Conservation (phyloP, 1,140 invertebrate genomes). For the Chlorops oryzae region DNA sequence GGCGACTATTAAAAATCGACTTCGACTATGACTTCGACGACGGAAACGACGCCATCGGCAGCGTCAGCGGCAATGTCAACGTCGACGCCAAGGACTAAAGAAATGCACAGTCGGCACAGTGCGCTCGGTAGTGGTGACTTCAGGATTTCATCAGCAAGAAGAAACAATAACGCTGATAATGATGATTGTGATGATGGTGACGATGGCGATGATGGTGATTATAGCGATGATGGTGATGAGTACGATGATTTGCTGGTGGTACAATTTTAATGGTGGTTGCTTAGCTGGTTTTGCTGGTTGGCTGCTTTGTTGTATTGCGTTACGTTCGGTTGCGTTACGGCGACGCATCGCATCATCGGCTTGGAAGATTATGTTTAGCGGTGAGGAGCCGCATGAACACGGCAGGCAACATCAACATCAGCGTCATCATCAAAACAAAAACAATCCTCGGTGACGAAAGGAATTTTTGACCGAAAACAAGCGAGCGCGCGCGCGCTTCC, state of each 20-base stretch:
- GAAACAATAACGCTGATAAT: background rate
- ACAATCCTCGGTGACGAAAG: too few species aligned
- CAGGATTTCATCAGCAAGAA: background rate
- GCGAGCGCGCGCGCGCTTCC: too few species aligned
- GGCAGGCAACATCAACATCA: too few species aligned
- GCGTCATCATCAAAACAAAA: too few species aligned
- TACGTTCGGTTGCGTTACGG: too few species aligned
- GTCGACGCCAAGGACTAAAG: background rate
- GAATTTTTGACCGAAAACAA: too few species aligned
- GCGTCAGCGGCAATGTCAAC: background rate
- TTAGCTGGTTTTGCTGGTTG: slow-evolving; percentile 1
- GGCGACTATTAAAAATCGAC: too few species aligned
- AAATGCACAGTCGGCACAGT: background rate
- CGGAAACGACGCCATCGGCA: background rate
- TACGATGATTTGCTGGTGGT: background rate
- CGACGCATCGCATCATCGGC: too few species aligned
- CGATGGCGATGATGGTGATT: background rate
- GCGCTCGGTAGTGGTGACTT: too few species aligned
- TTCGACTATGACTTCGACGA: background rate
- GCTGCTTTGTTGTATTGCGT: slow-evolving; percentile 2
- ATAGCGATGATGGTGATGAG: background rate
- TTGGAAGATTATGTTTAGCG: too few species aligned
- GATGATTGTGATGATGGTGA: background rate
- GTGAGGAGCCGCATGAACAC: too few species aligned
- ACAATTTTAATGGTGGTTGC: background rate